Evolutionary conservation across 2,888 invertebrate species (phyloP), one percentile per base, ranked within the genome.

Genomic region (Morinoia aosen): DNA sequence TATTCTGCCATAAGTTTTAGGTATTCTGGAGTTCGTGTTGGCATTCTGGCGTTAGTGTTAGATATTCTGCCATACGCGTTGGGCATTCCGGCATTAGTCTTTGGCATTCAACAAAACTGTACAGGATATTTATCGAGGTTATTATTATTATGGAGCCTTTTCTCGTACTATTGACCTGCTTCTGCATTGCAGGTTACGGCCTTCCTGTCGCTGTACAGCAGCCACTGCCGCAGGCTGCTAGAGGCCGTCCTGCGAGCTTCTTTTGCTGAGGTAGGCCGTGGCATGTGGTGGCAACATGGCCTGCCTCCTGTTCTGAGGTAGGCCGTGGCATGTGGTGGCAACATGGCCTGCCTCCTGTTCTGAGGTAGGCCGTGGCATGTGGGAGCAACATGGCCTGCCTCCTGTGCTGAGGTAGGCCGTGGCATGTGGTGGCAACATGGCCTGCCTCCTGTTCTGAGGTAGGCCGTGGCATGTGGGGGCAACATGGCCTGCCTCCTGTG

Each of bases 141-240:
- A 48, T 48, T 48, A n/a, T n/a, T n/a, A n/a, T n/a, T n/a, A n/a
- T n/a, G 2, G 48, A 48, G 48, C 48, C 2, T 48, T 48, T 48
- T 48, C 48, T 48, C 61, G 61, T 61, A 19, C 19, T 16, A 16
- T 19, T 61, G 61, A 61, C 61, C 19, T 61, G 19, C 61, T 19
- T 61, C 16, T 61, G 19, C 61, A 19, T 61, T 61, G n/a, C 96
- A 96, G 96, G 96, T 97, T 40, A 96, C 97, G 33, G 97, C 97
- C 8, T 97, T 97, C 96, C 96, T 97, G 93, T 97, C 97, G 97
- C 97, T 97, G 97, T 97, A 97, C 97, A 97, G 97, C 90, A 97
- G 97, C 0, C 97, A 97, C 96, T 97, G 97, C 96, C 97, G 97
- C 96, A 97, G 97, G 88, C 97, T 97, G 40, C 97, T 97, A 93